These are phyloP conservation scores for Escarpia spicata DNA, from an alignment of 2,888 invertebrate species.

Conservation along the genomic window DNA sequence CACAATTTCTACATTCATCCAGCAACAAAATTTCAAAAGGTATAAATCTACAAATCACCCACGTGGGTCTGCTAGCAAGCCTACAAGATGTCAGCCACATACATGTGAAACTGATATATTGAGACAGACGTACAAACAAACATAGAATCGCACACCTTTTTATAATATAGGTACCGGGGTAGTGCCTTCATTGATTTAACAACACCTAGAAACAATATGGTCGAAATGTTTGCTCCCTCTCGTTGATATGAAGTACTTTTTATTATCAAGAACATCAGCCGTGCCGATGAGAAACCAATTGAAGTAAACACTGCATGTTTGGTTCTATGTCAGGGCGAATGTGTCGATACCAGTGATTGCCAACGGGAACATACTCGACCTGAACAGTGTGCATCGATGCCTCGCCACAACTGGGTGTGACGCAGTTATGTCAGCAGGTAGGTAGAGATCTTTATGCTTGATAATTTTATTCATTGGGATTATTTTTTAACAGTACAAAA, in stretches of 20 bases:
- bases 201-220: not conserved
- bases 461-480: too few relatives aligned
- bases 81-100: too few relatives aligned
- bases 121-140: too few relatives aligned
- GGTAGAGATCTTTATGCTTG: not conserved
- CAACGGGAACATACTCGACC: constrained; percentile 18
- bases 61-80: too few relatives aligned
- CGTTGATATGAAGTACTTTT: not conserved
- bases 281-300: not conserved
- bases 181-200: not conserved
- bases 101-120: too few relatives aligned
- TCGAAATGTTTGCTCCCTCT: not conserved
- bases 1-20: too few relatives aligned
- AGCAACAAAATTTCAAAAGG: too few relatives aligned
- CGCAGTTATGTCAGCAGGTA: constrained; percentile 26
- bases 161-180: too few relatives aligned
- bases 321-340: not conserved
- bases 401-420: constrained; percentile 14
- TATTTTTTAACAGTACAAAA: too few relatives aligned
- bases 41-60: too few relatives aligned
- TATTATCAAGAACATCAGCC: not conserved
- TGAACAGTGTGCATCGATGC: not conserved
- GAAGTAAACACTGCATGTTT: constrained; percentile 6
- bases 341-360: constrained; percentile 17
- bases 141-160: too few relatives aligned